These are phyloP conservation scores for Agriopis aurantiaria DNA, from an alignment of 2,888 invertebrate species.

Conservation along the genomic window DNA sequence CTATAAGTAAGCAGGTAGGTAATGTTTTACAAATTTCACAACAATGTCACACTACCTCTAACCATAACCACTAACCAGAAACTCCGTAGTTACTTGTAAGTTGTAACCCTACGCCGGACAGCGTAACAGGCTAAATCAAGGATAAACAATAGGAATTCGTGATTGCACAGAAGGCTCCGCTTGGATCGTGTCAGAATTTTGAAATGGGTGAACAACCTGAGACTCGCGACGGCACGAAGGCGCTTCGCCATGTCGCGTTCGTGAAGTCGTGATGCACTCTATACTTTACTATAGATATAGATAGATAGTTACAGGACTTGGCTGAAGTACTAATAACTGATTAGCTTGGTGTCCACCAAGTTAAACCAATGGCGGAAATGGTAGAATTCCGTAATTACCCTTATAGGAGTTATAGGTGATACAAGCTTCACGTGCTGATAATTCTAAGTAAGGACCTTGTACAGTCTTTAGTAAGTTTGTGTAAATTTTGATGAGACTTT, in stretches of 20 bases:
- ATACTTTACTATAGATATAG: not conserved
- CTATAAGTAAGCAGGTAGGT: not conserved
- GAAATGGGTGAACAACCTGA: conserved; percentile 59
- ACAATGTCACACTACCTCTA: not conserved
- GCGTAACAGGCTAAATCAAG: conserved; percentile 10
- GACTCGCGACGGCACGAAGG: conserved; percentile 48
- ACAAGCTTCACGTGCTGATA: too few relatives aligned
- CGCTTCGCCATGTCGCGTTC: conserved; percentile 54
- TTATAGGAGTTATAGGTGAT: not conserved
- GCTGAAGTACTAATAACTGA: not conserved
- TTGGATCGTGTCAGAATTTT: conserved; percentile 42
- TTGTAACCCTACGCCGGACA: conserved; percentile 5
- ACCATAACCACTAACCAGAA: conserved; percentile 1
- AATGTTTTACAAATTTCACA: not conserved
- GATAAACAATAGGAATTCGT: conserved; percentile 15
- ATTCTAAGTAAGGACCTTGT: too few relatives aligned
- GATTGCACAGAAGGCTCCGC: conserved; percentile 24
- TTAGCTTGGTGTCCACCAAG: not conserved
- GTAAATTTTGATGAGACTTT: too few relatives aligned
- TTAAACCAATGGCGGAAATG: not conserved
- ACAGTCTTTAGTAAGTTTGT: too few relatives aligned
- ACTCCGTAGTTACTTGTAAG: not conserved
- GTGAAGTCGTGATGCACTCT: conserved; percentile 60
- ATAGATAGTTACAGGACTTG: too few relatives aligned
- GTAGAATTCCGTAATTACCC: not conserved